Conservation (phyloP, 2,113 vertebrate species). For the Pangasianodon gigas region DNA sequence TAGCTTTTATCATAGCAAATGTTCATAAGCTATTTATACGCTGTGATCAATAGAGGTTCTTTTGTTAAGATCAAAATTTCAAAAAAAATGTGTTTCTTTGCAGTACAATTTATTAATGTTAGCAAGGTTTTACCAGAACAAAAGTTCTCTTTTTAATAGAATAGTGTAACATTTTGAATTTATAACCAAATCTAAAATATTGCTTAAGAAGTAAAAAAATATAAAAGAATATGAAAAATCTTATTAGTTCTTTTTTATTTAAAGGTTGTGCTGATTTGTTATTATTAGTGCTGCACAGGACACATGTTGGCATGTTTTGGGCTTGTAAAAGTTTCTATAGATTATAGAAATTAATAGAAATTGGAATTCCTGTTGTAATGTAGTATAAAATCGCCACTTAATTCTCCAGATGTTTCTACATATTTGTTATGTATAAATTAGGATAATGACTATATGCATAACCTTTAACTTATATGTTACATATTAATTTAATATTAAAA, state of each 20-base stretch:
- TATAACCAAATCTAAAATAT: background rate
- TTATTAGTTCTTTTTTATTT: background rate
- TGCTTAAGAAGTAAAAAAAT: background rate
- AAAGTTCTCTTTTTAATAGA: background rate
- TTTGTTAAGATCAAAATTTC: constrained; percentile 17
- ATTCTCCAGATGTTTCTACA: background rate
- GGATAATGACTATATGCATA: background rate
- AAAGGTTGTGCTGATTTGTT: background rate
- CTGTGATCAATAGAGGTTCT: constrained; percentile 59
- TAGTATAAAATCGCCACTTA: background rate
- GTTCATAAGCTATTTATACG: constrained; percentile 51
- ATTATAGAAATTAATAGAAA: background rate
- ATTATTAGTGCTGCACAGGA: background rate
- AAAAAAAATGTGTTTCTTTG: background rate
- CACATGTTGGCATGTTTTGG: background rate
- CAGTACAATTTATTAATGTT: background rate
- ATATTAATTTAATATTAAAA: background rate
- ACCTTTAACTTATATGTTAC: background rate
- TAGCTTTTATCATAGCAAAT: constrained; percentile 52
- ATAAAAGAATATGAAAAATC: background rate
- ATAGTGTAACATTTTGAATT: background rate
- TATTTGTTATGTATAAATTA: background rate
- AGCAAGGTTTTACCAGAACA: background rate
- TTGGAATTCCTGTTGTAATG: background rate
- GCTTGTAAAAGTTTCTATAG: background rate